Conservation (phyloP, 2,888 invertebrate genomes). For the Rhagonycha lutea region DNA sequence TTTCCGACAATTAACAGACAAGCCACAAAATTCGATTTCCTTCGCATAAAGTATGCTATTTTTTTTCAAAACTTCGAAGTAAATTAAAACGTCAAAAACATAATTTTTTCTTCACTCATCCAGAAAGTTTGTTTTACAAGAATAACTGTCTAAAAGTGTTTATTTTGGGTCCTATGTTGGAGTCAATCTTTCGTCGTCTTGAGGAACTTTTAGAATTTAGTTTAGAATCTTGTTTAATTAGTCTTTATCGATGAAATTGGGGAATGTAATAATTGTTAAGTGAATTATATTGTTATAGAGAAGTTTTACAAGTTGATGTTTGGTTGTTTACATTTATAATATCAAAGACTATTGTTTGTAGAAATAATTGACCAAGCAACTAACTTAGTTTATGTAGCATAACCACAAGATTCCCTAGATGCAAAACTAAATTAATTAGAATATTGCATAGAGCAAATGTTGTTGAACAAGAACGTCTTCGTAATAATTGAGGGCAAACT, state of each 20-base stretch:
- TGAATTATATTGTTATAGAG: background rate
- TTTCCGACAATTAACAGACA: no score
- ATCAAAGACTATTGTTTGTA: constrained; percentile 18
- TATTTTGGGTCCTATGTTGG: no score
- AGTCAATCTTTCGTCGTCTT: no score
- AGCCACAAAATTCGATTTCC: no score
- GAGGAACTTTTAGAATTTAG: no score
- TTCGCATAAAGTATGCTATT: no score
- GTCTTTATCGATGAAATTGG: background rate
- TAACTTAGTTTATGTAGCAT: constrained; percentile 19
- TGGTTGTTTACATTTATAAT: constrained; percentile 15
- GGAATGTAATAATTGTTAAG: background rate
- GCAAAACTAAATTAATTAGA: constrained; percentile 18
- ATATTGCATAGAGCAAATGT: constrained; percentile 12
- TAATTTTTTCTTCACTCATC: no score
- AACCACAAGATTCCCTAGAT: constrained; percentile 18
- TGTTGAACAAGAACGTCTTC: background rate
- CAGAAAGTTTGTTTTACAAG: no score
- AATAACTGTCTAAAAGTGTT: no score
- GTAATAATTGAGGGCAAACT: background rate
- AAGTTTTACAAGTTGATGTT: background rate
- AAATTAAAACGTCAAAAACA: no score
- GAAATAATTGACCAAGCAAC: constrained; percentile 20
- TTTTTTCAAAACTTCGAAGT: no score
- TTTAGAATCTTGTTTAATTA: no score